Base-by-base conservation (phyloP, 92 coral and sea anemone genomes). In the Parazoanthus swiftii region DNA sequence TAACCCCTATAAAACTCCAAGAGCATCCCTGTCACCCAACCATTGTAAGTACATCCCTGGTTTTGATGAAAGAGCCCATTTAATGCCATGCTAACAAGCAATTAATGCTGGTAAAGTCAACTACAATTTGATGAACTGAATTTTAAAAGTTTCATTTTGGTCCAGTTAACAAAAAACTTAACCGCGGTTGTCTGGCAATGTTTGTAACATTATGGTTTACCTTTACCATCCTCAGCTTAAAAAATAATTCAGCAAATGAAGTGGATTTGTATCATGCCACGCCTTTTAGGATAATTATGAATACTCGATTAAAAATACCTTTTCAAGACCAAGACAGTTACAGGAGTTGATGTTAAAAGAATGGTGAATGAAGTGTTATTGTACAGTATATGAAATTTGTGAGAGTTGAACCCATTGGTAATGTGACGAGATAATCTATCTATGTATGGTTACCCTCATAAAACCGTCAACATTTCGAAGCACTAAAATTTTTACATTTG, bases 331-430 rank as follows among this genome's bases (percentile, higher is more conserved):
- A 20, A 39, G 80, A 39, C 18, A 37, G 54, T 18, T 37, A 6
- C 16, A 39, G 3, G 54, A 44, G 46, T 76, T 33, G 54, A 39
- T 76, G 46, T 76, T 42, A 76, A 42, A 42, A n/a, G 80, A 39
- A 76, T 18, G 80, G 46, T 39, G 80, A 76, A 38, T 38, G 80
- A 42, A 18, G 80, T 7, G 80, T 37, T 76, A 76, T 39, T 36
- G 10, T 76, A 39, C 48, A 76, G 25, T 76, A 76, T 76, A 39
- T 16, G 29, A 39, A 76, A 36, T 37, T 20, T 39, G 43, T 7
- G 51, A 33, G 78, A 76, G 13, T 76, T 16, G 20, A 10, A 76
- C 1, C 8, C 80, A 76, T 3, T 8, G 43, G n/a, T 10, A 2
- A 37, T n/a, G 13, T 4, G 18, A 48, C 18, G 15, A 36, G 13